Conservation (phyloP, 2,888 invertebrate species). For the Epicampocera succincta region DNA sequence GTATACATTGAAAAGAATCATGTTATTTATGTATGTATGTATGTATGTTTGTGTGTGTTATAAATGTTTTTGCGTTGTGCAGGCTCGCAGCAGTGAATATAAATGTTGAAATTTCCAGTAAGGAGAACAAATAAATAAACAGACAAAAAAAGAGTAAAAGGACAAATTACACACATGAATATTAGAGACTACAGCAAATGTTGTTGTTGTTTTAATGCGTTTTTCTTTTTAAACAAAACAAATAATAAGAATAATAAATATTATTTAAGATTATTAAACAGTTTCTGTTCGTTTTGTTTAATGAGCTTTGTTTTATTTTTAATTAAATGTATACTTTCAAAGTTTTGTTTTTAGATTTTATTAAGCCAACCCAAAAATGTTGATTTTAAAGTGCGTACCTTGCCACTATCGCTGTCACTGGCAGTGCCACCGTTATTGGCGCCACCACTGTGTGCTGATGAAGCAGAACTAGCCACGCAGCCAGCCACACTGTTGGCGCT, state of each 20-base stretch:
- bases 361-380: conserved; percentile 81
- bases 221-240: conserved; percentile 41
- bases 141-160: conserved; percentile 30
- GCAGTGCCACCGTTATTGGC: conserved; percentile 67
- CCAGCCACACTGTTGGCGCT: conserved; percentile 60
- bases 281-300: conserved; percentile 58
- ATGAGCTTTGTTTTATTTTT: conserved; percentile 48
- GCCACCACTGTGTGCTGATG: conserved; percentile 68
- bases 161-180: conserved; percentile 59
- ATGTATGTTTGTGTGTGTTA: conserved; percentile 52
- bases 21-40: conserved; percentile 56
- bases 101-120: conserved; percentile 30
- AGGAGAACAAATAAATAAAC: conserved; percentile 31
- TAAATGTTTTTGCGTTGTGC: conserved; percentile 42
- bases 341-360: conserved; percentile 77
- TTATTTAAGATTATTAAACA: conserved; percentile 49
- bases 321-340: conserved; percentile 47
- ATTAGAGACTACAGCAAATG: conserved; percentile 49
- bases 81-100: conserved; percentile 41
- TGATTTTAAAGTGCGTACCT: conserved; percentile 82
- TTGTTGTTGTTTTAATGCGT: conserved; percentile 51
- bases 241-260: conserved; percentile 45
- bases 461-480: conserved; percentile 71
- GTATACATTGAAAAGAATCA: conserved; percentile 28
- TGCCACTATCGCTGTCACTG: conserved; percentile 80